Conservation (phyloP, 2,888 invertebrate genomes). For the Dryococelus australis region DNA sequence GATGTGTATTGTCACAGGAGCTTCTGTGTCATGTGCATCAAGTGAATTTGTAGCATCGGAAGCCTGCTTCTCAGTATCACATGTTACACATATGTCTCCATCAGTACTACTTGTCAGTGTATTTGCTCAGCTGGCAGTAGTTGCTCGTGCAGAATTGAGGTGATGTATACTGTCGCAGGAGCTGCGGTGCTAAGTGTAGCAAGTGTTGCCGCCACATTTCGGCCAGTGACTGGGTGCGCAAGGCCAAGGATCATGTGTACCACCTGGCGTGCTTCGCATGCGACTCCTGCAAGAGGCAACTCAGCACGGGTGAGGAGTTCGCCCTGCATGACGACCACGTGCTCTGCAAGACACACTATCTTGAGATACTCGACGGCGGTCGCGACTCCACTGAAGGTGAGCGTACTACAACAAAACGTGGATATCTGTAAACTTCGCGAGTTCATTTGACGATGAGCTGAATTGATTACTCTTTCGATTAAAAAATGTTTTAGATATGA, state of each 20-base stretch:
- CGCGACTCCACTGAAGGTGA: conserved; percentile 86
- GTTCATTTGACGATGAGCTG: too few relatives aligned
- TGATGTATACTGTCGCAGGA: conserved; percentile 67
- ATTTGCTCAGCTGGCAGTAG: background rate
- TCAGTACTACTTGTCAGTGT: too few relatives aligned
- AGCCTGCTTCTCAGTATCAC: conserved; percentile 98
- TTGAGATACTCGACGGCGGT: conserved; percentile 90
- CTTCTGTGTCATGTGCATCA: conserved; percentile 95
- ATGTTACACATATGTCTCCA: conserved; percentile 65
- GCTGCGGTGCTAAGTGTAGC: conserved; percentile 95
- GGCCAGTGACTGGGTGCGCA: conserved; percentile 96
- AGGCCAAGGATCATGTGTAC: conserved; percentile 93
- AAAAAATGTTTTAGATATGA: too few relatives aligned
- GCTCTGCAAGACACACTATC: conserved; percentile 96
- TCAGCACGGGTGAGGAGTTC: conserved; percentile 96
- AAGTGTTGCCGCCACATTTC: conserved; percentile 93
- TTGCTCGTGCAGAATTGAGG: too few relatives aligned
- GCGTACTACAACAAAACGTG: conserved; percentile 42
- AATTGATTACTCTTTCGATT: too few relatives aligned
- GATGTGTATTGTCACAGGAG: conserved; percentile 69
- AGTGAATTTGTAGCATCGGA: conserved; percentile 91
- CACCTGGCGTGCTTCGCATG: conserved; percentile 99
- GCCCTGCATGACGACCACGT: conserved; percentile 93
- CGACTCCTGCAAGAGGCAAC: conserved; percentile 91
- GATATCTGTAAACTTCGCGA: too few relatives aligned